Conservation (phyloP, 2,888 invertebrate species). For the Steinernema hermaphroditum region DNA sequence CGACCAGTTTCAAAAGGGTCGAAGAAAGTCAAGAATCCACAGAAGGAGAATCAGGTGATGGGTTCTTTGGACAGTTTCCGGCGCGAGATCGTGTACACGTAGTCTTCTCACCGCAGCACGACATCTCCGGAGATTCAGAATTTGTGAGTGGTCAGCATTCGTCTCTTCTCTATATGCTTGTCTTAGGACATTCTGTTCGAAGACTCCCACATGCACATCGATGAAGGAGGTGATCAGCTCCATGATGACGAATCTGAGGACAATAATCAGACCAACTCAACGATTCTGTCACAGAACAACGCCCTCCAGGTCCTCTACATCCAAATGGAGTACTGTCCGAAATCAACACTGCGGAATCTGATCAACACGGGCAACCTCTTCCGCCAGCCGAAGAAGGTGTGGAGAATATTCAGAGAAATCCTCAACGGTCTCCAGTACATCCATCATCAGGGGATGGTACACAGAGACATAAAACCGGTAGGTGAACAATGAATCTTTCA, state of each 20-base stretch:
- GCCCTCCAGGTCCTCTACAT: constrained; percentile 48
- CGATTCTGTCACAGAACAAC: constrained; percentile 3
- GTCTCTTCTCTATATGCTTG: not conserved
- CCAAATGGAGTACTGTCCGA: constrained; percentile 98
- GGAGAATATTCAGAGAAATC: constrained; percentile 91
- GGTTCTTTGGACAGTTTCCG: not conserved
- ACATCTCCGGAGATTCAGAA: not conserved
- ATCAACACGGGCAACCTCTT: constrained; percentile 75
- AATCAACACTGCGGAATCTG: constrained; percentile 80
- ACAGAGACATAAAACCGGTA: constrained; percentile 63
- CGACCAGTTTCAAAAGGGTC: not conserved
- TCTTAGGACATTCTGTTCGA: not conserved
- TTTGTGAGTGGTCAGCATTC: constrained; percentile 18
- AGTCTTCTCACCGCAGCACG: constrained; percentile 1
- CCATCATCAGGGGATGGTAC: constrained; percentile 58
- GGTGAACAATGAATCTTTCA: constrained; percentile 32
- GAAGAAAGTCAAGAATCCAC: not conserved
- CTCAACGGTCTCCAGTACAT: constrained; percentile 73
- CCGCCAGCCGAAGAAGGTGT: constrained; percentile 75
- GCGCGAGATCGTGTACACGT: not conserved
- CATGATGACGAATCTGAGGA: not conserved
- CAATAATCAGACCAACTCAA: not conserved
- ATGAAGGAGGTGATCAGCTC: not conserved
- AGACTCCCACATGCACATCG: not conserved
- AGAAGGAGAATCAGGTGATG: not conserved